Evolutionary conservation across 2,113 vertebrate genomes (phyloP).

Genomic region (Australoheros scitulus): DNA sequence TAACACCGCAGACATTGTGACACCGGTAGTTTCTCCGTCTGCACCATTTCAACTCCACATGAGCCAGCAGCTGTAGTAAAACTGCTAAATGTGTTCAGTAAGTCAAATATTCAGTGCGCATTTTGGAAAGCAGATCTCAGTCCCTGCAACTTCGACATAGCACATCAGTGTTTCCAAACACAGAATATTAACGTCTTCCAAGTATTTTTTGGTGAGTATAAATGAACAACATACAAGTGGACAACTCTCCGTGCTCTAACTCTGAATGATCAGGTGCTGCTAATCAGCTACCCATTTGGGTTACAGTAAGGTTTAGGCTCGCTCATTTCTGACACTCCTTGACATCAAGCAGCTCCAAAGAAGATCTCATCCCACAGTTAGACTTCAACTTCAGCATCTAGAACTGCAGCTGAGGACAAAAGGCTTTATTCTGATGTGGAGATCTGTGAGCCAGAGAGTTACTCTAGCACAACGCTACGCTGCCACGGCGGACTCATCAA

Average conservation of each 20-base stretch:
- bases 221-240: neutral
- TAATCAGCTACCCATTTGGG: neutral
- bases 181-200: neutral
- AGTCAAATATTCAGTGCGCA: neutral
- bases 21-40: neutral
- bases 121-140: neutral
- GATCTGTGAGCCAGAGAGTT: neutral
- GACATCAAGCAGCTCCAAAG: neutral
- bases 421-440: neutral
- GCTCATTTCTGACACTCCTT: neutral
- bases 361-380: neutral
- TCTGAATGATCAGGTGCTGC: neutral
- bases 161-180: neutral
- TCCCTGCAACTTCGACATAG: neutral
- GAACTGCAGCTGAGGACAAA: neutral
- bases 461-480: neutral
- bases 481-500: neutral
- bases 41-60: neutral
- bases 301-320: neutral
- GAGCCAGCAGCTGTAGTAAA: neutral
- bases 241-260: neutral
- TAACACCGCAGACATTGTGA: neutral
- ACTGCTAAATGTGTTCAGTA: neutral
- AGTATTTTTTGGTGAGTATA: neutral
- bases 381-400: neutral